Evolutionary conservation across 2,888 invertebrate species (phyloP).

Genomic region (Cantharis lateralis): DNA sequence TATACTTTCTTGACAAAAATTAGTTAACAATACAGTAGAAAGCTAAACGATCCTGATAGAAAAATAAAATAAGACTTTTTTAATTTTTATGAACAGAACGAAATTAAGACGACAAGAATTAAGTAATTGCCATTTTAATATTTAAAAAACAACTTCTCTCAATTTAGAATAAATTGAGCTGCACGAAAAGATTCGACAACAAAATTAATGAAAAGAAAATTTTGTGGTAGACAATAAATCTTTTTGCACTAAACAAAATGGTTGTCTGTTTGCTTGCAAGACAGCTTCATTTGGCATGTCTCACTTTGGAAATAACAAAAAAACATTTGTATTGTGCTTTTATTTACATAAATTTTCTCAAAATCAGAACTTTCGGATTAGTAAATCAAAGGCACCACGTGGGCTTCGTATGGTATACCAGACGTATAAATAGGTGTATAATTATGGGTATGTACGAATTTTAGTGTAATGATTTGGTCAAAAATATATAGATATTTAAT

Average conservation of each 20-base stretch:
- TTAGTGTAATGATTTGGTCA: no score
- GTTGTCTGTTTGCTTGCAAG: neutral
- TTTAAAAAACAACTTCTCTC: neutral
- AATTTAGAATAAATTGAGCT: neutral
- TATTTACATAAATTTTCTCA: neutral
- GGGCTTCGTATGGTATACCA: no score
- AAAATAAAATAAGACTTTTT: neutral
- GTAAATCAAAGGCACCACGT: no score
- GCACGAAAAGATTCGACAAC: neutral
- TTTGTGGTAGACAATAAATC: neutral
- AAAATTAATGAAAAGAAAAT: neutral
- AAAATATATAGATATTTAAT: neutral
- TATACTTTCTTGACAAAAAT: no score
- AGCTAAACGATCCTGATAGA: neutral
- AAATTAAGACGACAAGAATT: neutral
- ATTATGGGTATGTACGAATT: no score
- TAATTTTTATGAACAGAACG: neutral
- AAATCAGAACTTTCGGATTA: neutral
- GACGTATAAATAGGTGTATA: no score
- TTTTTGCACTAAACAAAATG: neutral
- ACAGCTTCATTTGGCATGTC: neutral
- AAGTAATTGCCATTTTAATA: no score
- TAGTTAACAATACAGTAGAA: neutral
- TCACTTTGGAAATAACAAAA: neutral
- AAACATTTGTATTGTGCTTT: neutral